These are phyloP conservation scores for Drosophila littoralis DNA, from an alignment of 1,140 invertebrate species.

Conservation along the genomic window DNA sequence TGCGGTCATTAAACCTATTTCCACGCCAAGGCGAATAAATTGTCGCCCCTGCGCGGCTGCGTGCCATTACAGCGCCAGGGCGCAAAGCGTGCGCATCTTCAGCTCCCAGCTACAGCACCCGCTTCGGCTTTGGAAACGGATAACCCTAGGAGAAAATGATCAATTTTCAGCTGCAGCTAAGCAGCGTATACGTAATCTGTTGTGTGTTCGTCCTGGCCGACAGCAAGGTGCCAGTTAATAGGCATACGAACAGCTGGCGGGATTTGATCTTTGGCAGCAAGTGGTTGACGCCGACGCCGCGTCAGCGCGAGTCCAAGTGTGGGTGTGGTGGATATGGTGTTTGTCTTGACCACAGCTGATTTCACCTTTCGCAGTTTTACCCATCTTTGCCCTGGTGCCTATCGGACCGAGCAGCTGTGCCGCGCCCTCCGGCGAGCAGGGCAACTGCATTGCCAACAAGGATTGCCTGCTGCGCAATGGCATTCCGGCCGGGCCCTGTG, in stretches of 20 bases:
- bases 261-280: conserved; percentile 75
- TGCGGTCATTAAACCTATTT: conserved; percentile 82
- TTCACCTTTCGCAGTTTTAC: conserved; percentile 86
- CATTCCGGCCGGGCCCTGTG: conserved; percentile 89
- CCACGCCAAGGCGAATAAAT: conserved; percentile 64
- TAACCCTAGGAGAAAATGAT: background rate
- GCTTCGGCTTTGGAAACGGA: no score
- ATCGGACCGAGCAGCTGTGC: conserved; percentile 89
- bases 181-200: conserved; percentile 8
- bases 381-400: conserved; percentile 90
- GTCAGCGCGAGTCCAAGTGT: conserved; percentile 75
- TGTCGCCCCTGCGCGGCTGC: conserved; percentile 48
- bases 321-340: conserved; percentile 28
- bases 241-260: conserved; percentile 62
- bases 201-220: conserved; percentile 36
- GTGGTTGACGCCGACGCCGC: conserved; percentile 56
- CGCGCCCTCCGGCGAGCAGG: conserved; percentile 89
- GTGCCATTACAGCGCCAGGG: conserved; percentile 45
- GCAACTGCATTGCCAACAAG: conserved; percentile 89
- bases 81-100: conserved; percentile 54
- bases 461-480: conserved; percentile 89
- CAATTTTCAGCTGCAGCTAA: conserved; percentile 3
- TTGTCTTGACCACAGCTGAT: conserved; percentile 3
- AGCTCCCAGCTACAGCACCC: background rate
- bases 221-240: conserved; percentile 51